A percentile compares a stretch with the other conserved stretches of the same genome.
Conservation (phyloP, 2,797 vertebrate genomes). For the Fistularia tabacaria region DNA sequence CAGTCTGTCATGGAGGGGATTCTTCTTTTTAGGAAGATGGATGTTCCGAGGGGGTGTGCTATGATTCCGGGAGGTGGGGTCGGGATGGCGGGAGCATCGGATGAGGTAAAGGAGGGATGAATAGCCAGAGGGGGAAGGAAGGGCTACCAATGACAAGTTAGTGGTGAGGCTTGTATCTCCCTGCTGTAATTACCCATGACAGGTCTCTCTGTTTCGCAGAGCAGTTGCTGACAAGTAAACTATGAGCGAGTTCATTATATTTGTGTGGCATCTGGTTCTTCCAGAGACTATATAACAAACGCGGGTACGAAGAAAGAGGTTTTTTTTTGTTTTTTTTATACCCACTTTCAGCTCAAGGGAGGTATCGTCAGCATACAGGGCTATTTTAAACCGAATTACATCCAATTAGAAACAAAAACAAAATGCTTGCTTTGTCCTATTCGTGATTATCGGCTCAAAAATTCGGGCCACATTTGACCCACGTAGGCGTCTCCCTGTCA, state of each 20-base stretch:
- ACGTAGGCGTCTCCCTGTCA: no score
- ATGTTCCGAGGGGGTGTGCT: constrained; percentile 46
- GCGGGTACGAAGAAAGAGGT: no score
- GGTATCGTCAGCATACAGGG: no score
- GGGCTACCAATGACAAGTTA: constrained; percentile 56
- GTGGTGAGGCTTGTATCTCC: constrained; percentile 38
- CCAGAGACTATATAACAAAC: not conserved
- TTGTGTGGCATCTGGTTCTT: constrained; percentile 22
- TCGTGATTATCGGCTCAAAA: no score
- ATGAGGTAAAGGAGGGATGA: constrained; percentile 45
- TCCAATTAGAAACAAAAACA: constrained; percentile 3
- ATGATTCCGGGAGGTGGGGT: constrained; percentile 44
- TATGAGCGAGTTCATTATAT: constrained; percentile 28
- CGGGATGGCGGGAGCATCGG: constrained; percentile 12
- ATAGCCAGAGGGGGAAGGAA: constrained; percentile 37
- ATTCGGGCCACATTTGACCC: no score
- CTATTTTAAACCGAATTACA: no score
- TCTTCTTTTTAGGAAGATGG: constrained; percentile 45
- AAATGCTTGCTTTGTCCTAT: not conserved
- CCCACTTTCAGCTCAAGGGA: no score
- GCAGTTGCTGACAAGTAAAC: constrained; percentile 47
- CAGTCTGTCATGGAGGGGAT: constrained; percentile 41
- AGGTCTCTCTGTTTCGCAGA: constrained; percentile 36
- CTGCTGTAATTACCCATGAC: constrained; percentile 47
- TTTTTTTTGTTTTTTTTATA: no score